Percentiles rank a stretch among this genome's conserved stretches.
Evolutionary conservation across 2,113 vertebrate species (phyloP).

Genomic region (Rostratula benghalensis): DNA sequence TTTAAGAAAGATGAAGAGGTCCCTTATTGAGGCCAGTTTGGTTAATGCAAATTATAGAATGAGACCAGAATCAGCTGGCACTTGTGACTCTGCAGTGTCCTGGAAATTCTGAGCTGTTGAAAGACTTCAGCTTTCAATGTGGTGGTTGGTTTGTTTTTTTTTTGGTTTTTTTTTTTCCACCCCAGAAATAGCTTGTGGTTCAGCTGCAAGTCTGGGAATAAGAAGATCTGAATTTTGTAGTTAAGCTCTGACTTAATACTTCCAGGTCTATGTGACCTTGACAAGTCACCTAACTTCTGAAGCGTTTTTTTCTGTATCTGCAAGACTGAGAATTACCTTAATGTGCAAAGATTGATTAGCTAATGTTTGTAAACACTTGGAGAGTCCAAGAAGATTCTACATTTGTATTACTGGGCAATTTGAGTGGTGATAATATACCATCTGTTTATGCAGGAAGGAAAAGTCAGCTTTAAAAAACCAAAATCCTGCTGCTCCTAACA

Average conservation of each 20-base stretch:
- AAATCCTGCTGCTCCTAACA: background rate
- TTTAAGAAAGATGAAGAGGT: constrained; percentile 34
- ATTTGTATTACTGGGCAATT: background rate
- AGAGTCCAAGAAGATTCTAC: background rate
- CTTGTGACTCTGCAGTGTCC: constrained; percentile 60
- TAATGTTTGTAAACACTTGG: background rate
- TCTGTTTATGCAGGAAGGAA: constrained; percentile 11
- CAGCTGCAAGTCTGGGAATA: constrained; percentile 45
- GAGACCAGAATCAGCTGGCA: constrained; percentile 49
- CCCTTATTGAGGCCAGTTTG: constrained; percentile 28
- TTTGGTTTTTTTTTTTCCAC: constrained; percentile 51
- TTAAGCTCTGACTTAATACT: constrained; percentile 31
- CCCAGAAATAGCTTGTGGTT: constrained; percentile 57
- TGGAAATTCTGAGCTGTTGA: constrained; percentile 64
- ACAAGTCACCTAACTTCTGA: background rate
- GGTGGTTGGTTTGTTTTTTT: background rate
- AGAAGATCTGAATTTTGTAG: constrained; percentile 34
- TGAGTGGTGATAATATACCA: background rate
- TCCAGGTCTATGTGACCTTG: constrained; percentile 34
- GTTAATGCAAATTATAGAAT: constrained; percentile 57
- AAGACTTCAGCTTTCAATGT: constrained; percentile 36
- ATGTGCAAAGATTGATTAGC: background rate
- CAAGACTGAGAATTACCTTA: background rate
- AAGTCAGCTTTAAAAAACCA: background rate
- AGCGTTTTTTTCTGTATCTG: background rate